Percentiles rank a stretch among this genome's conserved stretches.
Evolutionary conservation across 2,113 vertebrate genomes (phyloP).

Genomic region (Geothlypis trichas): DNA sequence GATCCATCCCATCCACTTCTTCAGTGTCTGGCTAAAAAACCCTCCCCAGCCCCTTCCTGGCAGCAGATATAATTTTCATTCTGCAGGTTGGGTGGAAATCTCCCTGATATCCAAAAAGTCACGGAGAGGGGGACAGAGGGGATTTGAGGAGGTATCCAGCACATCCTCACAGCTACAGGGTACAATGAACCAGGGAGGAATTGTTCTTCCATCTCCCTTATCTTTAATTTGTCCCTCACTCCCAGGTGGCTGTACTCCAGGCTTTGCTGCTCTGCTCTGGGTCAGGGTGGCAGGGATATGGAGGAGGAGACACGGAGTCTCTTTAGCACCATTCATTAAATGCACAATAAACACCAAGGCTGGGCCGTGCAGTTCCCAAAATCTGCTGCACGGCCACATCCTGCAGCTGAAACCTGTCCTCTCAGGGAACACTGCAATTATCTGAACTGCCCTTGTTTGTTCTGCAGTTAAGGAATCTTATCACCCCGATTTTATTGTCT

Average conservation of each 20-base stretch:
- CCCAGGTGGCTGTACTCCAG: background rate
- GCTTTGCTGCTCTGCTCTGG: background rate
- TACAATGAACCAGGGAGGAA: rapidly evolving
- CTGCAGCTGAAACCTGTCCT: background rate
- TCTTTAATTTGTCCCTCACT: background rate
- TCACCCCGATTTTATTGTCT: background rate
- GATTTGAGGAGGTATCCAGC: rapidly evolving
- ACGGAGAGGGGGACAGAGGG: background rate
- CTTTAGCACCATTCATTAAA: background rate
- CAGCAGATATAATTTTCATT: background rate
- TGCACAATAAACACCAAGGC: background rate
- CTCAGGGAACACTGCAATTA: background rate
- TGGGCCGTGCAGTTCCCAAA: background rate
- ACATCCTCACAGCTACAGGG: background rate
- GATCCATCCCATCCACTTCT: background rate
- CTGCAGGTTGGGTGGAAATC: background rate
- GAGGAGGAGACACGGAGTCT: background rate
- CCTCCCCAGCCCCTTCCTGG: background rate
- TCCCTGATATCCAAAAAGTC: background rate
- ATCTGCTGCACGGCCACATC: background rate
- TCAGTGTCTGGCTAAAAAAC: background rate
- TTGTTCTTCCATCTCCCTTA: background rate
- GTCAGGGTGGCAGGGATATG: background rate
- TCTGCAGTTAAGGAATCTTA: conserved; percentile 33
- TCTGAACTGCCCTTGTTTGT: conserved; percentile 21